These are phyloP conservation scores for Tretioscincus oriximinensis DNA, from an alignment of 2,113 vertebrate species.

Conservation along the genomic window DNA sequence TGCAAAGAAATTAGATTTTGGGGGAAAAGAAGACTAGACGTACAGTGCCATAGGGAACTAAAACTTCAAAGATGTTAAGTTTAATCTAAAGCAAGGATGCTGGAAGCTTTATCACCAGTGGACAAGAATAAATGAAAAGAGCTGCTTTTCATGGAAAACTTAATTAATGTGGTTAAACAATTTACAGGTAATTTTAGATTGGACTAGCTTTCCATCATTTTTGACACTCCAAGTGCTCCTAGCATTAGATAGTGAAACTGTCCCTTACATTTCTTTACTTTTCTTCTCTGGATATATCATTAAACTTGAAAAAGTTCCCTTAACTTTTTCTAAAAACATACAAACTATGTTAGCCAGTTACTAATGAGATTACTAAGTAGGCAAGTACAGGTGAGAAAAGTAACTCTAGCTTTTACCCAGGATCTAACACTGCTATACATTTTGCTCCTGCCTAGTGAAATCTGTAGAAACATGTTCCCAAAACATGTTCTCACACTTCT, in stretches of 20 bases:
- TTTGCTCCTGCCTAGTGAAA: too few species aligned
- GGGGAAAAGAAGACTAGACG: neutral
- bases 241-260: neutral
- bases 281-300: neutral
- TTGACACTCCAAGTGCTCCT: neutral
- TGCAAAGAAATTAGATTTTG: neutral
- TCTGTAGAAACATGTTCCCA: too few species aligned
- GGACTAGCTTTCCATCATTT: neutral
- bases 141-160: neutral
- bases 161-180: neutral
- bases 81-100: neutral
- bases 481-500: too few species aligned
- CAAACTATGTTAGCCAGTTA: too few species aligned
- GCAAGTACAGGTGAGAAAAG: too few species aligned
- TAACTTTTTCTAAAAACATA: too few species aligned
- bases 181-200: neutral
- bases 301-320: too few species aligned
- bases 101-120: neutral
- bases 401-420: too few species aligned
- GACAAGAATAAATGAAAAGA: neutral
- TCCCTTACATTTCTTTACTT: neutral
- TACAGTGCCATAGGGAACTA: neutral
- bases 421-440: too few species aligned
- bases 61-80: neutral
- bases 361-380: too few species aligned